Evolutionary conservation across 2,797 vertebrate genomes (phyloP), one percentile per base, ranked within the genome.

Genomic region (Todus mexicanus): DNA sequence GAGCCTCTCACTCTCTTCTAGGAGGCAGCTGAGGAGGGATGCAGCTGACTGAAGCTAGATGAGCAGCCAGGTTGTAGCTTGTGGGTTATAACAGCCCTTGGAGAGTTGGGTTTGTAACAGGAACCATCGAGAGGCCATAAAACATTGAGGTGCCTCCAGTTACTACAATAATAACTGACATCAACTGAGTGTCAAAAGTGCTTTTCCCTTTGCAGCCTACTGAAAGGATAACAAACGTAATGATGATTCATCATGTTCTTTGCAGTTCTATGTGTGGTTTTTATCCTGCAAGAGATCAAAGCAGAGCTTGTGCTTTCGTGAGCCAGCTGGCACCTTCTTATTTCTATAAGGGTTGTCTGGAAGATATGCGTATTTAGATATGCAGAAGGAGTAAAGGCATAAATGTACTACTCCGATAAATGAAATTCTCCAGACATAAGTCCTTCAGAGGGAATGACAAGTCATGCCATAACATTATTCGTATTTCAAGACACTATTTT

Each of bases 161-260:
- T 53, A 69, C 66, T 56, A 29, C 27, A 64, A 27, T 38, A 95
- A 92, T 73, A 74, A 94, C 72, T 78, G 53, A 72, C 54, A 82
- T 73, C 78, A 87, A 37, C n/a, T 87, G 80, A 74, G 71, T 84
- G 61, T 83, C 71, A 74, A 63, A 82, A 81, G 37, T 8, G 9
- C 15, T 84, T 54, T 77, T 60, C 27, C 66, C 65, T 76, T 82
- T 84, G 65, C 13, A 48, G 47, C 27, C 73, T 40, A 20, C 84
- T 91, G 68, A 89, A 94, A 87, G 70, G 60, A 66, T 68, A 72
- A 31, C 47, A 89, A 92, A 50, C 12, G 25, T 69, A 87, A 75
- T 59, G 76, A 81, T 93, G 84, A 92, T 94, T 93, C 92, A 91
- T 93, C 90, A 40, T 8, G 72, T 88, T 89, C 50, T 7, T 60